phyloP scores from a whole-genome alignment of 2,888 invertebrate species.

The Anthoptus insignis region DNA sequence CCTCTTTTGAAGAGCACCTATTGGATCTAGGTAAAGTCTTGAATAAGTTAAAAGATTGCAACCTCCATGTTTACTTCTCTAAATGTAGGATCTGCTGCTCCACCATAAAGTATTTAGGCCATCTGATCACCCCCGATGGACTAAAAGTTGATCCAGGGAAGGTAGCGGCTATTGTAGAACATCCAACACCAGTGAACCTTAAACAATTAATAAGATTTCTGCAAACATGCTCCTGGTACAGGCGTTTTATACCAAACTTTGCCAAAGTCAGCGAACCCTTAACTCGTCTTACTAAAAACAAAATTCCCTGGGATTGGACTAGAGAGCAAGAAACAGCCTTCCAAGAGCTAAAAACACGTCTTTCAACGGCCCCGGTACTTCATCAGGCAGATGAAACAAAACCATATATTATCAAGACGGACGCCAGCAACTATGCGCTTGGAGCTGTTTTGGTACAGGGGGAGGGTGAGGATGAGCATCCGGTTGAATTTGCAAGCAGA shows the following conservation, averaged over 20 bases:
- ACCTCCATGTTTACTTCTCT: conserved; percentile 40
- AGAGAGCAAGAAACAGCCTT: not conserved
- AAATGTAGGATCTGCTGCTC: conserved; percentile 44
- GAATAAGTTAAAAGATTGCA: conserved; percentile 34
- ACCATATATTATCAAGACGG: not conserved
- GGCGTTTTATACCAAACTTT: conserved; percentile 51
- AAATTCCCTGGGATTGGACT: not conserved
- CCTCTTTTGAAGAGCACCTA: conserved; percentile 47
- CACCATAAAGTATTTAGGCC: conserved; percentile 39
- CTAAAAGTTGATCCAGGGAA: conserved; percentile 47
- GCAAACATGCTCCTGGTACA: conserved; percentile 53
- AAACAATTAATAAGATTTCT: conserved; percentile 52
- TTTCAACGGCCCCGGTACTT: not conserved
- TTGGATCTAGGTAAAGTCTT: conserved; percentile 48
- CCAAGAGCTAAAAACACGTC: not conserved
- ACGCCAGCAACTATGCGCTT: not conserved
- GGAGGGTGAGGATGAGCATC: not conserved
- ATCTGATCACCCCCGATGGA: conserved; percentile 44
- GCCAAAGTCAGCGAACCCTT: conserved; percentile 45
- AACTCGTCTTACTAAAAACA: not conserved
- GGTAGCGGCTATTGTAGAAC: conserved; percentile 46
- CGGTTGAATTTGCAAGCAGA: not conserved
- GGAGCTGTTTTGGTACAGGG: not conserved
- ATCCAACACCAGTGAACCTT: conserved; percentile 48
- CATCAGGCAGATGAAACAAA: not conserved